A percentile compares a stretch with the other conserved stretches of the same genome.
Evolutionary conservation across 2,888 invertebrate species (phyloP).

Genomic region (Myopa tessellatipennis): DNA sequence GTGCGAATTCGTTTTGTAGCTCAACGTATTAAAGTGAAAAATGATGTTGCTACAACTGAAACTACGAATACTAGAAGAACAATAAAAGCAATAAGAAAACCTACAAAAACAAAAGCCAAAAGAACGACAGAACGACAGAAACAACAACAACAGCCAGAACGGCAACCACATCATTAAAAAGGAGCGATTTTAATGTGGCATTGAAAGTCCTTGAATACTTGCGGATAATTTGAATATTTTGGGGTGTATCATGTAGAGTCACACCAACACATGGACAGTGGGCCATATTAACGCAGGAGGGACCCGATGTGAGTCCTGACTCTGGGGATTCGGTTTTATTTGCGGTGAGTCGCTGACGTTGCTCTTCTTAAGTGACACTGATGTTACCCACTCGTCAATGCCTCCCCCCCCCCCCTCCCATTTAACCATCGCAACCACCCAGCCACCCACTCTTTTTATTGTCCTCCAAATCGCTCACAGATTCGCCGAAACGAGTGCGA

Average conservation of each 20-base stretch:
- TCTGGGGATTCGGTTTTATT: too few species aligned
- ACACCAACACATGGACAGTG: too few species aligned
- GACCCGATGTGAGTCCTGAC: not conserved
- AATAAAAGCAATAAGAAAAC: not conserved
- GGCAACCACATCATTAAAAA: too few species aligned
- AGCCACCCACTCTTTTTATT: not conserved
- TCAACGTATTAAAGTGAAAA: not conserved
- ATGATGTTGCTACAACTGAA: slow-evolving; percentile 2
- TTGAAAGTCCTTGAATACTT: slow-evolving; percentile 3
- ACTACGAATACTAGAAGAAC: not conserved
- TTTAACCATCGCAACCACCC: not conserved
- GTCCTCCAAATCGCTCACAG: too few species aligned
- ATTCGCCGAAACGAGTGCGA: not conserved
- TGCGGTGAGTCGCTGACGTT: not conserved
- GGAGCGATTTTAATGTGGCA: slow-evolving; percentile 10
- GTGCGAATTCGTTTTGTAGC: too few species aligned
- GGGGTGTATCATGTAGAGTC: too few species aligned
- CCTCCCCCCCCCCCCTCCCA: not conserved
- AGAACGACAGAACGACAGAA: too few species aligned
- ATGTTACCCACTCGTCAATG: not conserved
- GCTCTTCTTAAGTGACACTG: not conserved
- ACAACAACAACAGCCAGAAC: slow-evolving; percentile 4
- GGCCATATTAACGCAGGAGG: too few species aligned
- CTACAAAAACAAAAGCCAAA: too few species aligned
- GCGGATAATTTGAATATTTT: too few species aligned